Evolutionary conservation across 2,113 vertebrate species (phyloP), one percentile per base, ranked within the genome.

Genomic region (Atlantisia rogersi): DNA sequence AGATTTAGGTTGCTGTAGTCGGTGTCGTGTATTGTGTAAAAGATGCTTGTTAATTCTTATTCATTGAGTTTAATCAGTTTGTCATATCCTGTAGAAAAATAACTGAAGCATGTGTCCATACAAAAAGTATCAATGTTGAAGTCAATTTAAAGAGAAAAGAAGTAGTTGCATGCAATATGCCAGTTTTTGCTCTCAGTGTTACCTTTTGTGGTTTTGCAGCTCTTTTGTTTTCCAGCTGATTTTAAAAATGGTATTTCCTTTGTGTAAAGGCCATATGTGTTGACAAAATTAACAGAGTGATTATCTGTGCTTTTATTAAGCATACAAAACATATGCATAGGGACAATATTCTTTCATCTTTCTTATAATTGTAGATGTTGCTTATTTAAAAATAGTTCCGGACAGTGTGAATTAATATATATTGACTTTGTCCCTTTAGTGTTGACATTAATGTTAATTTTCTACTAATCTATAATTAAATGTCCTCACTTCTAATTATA

Each of bases 401-500:
- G 77, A 86, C 40, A 65, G 20, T 70, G 73, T 58, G 74, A 76
- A 76, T 92, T 84, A 46, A 20, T 84, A 12, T 89, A 32, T 91
- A 48, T 91, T 91, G 91, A 74, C 70, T 91, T 84, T 59, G 62
- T 82, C 69, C 48, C 52, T 76, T 75, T 81, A 60, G 83, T 91
- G 71, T 84, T 96, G 79, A 81, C n/a, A 56, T 84, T 75, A 91
- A 35, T n/a, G 64, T 89, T 93, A 96, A 82, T 93, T 86, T 97
- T 97, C 62, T 95, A 67, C 46, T 95, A 92, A 94, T 77, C 63
- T 89, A 82, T 91, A 95, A 93, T 97, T 92, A 92, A 97, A 62
- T 70, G 84, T 31, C 22, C 21, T 95, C 83, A 63, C 65, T 94
- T 93, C 82, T 82, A 90, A 92, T 95, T 94, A 32, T 11, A 92